These are phyloP conservation scores for Scelioninae gen. 2 DNA, from an alignment of 2,888 invertebrate species.

Conservation along the genomic window DNA sequence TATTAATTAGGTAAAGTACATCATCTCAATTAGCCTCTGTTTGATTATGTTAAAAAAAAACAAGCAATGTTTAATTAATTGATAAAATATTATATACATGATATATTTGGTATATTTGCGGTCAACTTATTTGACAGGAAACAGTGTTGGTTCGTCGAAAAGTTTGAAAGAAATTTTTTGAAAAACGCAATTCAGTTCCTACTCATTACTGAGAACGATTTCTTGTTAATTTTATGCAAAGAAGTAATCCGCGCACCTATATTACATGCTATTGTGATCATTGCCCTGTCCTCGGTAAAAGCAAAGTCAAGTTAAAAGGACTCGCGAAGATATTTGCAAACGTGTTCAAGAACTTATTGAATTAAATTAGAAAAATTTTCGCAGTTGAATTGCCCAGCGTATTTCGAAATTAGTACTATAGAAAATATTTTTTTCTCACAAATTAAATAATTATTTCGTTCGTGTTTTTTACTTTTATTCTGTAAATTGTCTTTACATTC, in stretches of 20 bases:
- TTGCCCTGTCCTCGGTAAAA: conserved; percentile 27
- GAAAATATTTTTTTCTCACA: no score
- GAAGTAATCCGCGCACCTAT: conserved; percentile 48
- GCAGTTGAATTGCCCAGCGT: no score
- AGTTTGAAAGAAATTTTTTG: conserved; percentile 22
- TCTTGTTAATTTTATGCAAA: conserved; percentile 51
- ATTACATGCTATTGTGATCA: conserved; percentile 48
- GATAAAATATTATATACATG: no score
- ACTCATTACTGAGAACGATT: conserved; percentile 24
- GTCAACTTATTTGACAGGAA: conserved; percentile 5
- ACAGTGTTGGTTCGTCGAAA: conserved; percentile 6
- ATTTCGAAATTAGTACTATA: no score
- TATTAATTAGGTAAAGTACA: no score
- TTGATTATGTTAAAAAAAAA: no score
- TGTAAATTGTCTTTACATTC: no score
- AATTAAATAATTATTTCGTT: no score
- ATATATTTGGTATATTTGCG: no score
- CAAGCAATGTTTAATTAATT: no score
- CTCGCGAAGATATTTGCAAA: conserved; percentile 23
- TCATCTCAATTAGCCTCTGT: no score
- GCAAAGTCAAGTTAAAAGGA: conserved; percentile 33
- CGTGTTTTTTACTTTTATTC: no score
- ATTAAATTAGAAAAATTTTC: conserved; percentile 5
- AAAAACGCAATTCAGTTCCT: conserved; percentile 7
- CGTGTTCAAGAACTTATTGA: conserved; percentile 16